These are phyloP conservation scores for Eupithecia insigniata DNA, from an alignment of 2,888 invertebrate species.

Conservation along the genomic window DNA sequence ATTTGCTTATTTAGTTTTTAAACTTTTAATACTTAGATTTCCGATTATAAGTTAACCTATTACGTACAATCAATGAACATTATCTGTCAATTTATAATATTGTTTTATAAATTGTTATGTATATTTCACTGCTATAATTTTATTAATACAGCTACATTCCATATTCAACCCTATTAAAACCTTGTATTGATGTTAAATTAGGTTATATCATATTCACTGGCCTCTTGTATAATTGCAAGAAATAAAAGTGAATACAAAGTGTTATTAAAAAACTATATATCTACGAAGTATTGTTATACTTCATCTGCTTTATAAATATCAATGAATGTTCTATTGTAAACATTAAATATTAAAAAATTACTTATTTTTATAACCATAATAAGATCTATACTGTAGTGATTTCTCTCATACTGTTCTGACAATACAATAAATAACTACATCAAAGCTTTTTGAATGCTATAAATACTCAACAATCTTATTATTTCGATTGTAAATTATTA, in stretches of 20 bases:
- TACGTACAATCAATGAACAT: neutral
- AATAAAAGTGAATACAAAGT: constrained; percentile 39
- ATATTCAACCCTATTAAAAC: constrained; percentile 16
- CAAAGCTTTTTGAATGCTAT: constrained; percentile 19
- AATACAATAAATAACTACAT: neutral
- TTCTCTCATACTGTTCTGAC: constrained; percentile 1
- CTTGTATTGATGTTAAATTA: constrained; percentile 34
- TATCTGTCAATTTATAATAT: constrained; percentile 25
- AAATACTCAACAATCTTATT: constrained; percentile 36
- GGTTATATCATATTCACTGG: constrained; percentile 48
- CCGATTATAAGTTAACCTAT: neutral
- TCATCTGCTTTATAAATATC: neutral
- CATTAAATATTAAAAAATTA: neutral
- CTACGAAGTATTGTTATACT: neutral
- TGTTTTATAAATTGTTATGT: constrained; percentile 22
- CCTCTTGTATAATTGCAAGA: constrained; percentile 59
- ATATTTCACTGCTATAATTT: constrained; percentile 1
- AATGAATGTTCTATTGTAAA: neutral
- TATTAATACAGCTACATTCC: constrained; percentile 37
- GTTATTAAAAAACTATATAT: neutral
- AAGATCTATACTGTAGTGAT: neutral
- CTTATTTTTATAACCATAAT: neutral
- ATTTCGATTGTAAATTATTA: constrained; percentile 54
- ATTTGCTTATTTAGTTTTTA: constrained; percentile 13
- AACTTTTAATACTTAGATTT: neutral